Percentiles rank a stretch among this genome's conserved stretches.
Evolutionary conservation across 2,888 invertebrate species (phyloP).

Genomic region (Anagyrus pseudococci): DNA sequence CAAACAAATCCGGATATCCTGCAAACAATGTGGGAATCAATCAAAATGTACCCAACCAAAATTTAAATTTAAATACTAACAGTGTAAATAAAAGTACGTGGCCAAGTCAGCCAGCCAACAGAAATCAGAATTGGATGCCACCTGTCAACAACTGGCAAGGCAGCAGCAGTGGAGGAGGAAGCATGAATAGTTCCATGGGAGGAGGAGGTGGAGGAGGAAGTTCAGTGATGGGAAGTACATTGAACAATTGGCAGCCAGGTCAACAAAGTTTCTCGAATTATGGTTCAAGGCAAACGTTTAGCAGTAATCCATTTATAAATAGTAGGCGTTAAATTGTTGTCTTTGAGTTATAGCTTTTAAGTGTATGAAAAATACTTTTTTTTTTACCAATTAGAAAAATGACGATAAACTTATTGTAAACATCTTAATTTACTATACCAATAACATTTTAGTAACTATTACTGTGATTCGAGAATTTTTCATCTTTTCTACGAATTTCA

Average conservation of each 20-base stretch:
- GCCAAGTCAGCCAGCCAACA: constrained; percentile 27
- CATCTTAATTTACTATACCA: constrained; percentile 5
- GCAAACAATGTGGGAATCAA: constrained; percentile 18
- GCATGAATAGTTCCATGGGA: constrained; percentile 1
- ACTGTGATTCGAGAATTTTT: constrained; percentile 11
- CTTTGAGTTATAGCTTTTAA: constrained; percentile 13
- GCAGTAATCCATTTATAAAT: constrained; percentile 44
- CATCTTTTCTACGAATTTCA: constrained; percentile 13
- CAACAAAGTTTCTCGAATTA: constrained; percentile 42
- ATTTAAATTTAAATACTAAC: constrained; percentile 33
- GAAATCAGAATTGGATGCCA: constrained; percentile 42
- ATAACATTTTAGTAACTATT: constrained; percentile 1
- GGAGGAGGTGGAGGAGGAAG: neutral
- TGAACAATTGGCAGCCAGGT: constrained; percentile 42
- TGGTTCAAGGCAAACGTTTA: constrained; percentile 38
- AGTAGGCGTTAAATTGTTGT: constrained; percentile 42
- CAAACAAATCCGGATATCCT: constrained; percentile 18
- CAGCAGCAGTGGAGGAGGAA: neutral
- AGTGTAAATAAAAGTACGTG: constrained; percentile 29
- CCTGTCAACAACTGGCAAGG: constrained; percentile 46
- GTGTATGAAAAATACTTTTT: constrained; percentile 32
- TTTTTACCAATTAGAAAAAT: constrained; percentile 20
- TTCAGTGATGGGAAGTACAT: constrained; percentile 10
- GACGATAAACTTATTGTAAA: neutral
- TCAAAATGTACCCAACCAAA: constrained; percentile 16